Conservation (phyloP, 2,113 vertebrate species). For the Gallinago jamesoni region DNA sequence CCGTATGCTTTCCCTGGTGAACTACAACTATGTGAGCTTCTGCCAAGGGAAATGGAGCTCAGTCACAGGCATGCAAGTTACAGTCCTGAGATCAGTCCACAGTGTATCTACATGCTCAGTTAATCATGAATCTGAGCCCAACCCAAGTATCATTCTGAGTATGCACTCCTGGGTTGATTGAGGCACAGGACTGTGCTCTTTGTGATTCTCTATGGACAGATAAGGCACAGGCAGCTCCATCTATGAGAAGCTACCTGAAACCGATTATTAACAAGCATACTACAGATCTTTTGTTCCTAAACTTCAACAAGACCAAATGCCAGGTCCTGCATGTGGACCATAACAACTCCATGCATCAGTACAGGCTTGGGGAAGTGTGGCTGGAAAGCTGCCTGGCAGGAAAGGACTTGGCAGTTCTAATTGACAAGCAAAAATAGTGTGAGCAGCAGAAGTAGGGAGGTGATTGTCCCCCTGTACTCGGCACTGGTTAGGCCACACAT, state of each 20-base stretch:
- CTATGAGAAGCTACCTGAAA: not conserved
- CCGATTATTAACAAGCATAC: not conserved
- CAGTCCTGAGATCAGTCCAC: not conserved
- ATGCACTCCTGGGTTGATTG: not conserved
- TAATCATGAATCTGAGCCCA: not conserved
- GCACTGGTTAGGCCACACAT: too few relatives aligned
- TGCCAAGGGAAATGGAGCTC: not conserved
- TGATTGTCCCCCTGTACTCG: too few relatives aligned
- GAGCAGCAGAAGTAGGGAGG: too few relatives aligned
- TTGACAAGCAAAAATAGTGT: too few relatives aligned
- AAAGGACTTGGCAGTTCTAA: too few relatives aligned
- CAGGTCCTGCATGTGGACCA: too few relatives aligned
- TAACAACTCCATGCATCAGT: too few relatives aligned
- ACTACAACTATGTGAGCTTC: not conserved
- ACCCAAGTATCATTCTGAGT: not conserved
- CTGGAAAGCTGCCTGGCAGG: too few relatives aligned
- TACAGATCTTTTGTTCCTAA: not conserved
- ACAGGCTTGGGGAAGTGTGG: too few relatives aligned
- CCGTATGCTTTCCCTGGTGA: not conserved
- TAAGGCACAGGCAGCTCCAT: not conserved
- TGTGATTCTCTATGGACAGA: not conserved
- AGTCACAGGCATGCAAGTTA: not conserved
- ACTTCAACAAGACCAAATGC: too few relatives aligned
- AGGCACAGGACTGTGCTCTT: not conserved
- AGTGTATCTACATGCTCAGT: not conserved